A percentile compares a stretch with the other conserved stretches of the same genome.
phyloP scores from a whole-genome alignment of 2,888 invertebrate genomes.

The Clunio marinus region DNA sequence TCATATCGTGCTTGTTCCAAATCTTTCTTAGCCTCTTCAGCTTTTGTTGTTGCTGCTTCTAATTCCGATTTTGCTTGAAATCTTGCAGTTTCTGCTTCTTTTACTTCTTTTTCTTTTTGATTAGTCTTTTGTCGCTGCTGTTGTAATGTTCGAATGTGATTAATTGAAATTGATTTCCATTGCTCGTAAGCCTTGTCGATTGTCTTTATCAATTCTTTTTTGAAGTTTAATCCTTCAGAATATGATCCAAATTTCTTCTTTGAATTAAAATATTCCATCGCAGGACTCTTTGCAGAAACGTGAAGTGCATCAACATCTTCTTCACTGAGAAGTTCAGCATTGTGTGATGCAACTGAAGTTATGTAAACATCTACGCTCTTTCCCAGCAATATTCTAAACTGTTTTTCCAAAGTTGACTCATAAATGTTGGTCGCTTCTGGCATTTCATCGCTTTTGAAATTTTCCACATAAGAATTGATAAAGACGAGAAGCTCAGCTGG shows the following conservation, averaged over 20 bases:
- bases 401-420: conserved; percentile 17
- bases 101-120: background rate
- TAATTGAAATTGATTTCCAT: conserved; percentile 5
- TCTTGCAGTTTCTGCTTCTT: background rate
- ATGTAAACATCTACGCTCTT: conserved; percentile 26
- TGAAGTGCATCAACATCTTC: conserved; percentile 17
- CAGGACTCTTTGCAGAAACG: background rate
- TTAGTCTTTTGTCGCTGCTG: background rate
- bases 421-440: conserved; percentile 15
- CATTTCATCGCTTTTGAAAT: conserved; percentile 4
- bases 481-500: conserved; percentile 19
- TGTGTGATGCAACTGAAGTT: background rate
- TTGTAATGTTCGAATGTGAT: background rate
- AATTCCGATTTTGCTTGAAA: background rate
- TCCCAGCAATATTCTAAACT: conserved; percentile 11
- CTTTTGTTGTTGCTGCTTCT: conserved; percentile 8
- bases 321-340: background rate
- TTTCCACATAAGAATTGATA: conserved; percentile 27
- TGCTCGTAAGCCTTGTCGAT: conserved; percentile 1
- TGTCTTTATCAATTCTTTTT: background rate
- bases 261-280: conserved; percentile 10
- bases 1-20: conserved; percentile 12
- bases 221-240: conserved; percentile 10
- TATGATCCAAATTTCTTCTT: conserved; percentile 25
- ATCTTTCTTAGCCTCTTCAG: conserved; percentile 9